A percentile compares a stretch with the other conserved stretches of the same genome.
These are phyloP conservation scores for Platorchestia sp. DNA, from an alignment of 1,140 invertebrate genomes.

Conservation along the genomic window DNA sequence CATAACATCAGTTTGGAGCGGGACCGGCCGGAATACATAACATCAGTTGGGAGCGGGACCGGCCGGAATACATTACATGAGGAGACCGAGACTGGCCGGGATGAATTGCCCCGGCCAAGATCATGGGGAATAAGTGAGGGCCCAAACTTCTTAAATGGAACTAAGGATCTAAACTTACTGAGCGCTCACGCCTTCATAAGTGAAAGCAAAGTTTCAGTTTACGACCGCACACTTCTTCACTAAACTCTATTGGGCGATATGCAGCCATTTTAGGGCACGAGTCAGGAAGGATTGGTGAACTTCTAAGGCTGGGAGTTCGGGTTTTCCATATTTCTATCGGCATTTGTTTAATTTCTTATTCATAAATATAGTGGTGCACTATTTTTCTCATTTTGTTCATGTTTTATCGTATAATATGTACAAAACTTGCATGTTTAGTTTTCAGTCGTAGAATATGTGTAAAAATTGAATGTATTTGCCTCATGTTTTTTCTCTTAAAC, in stretches of 20 bases:
- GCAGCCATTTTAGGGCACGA: not conserved
- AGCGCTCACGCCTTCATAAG: not conserved
- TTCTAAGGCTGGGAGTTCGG: not conserved
- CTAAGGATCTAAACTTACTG: not conserved
- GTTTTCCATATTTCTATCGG: not conserved
- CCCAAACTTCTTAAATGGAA: not conserved
- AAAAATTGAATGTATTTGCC: not conserved
- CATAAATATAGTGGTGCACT: not conserved
- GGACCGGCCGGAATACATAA: too few species aligned
- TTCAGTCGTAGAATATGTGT: too few species aligned
- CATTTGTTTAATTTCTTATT: not conserved
- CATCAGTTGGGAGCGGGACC: too few species aligned
- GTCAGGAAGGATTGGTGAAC: not conserved
- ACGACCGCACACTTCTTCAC: not conserved
- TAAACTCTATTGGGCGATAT: not conserved
- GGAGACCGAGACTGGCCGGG: too few species aligned
- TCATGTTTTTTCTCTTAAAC: too few species aligned
- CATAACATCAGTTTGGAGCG: too few species aligned
- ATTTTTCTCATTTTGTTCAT: not conserved
- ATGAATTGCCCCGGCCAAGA: not conserved
- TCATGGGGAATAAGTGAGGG: not conserved
- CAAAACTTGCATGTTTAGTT: too few species aligned
- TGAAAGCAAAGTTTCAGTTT: not conserved
- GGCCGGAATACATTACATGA: too few species aligned
- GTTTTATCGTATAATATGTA: too few species aligned